Conservation (phyloP, 2,888 invertebrate genomes). For the Cistogaster globosa region DNA sequence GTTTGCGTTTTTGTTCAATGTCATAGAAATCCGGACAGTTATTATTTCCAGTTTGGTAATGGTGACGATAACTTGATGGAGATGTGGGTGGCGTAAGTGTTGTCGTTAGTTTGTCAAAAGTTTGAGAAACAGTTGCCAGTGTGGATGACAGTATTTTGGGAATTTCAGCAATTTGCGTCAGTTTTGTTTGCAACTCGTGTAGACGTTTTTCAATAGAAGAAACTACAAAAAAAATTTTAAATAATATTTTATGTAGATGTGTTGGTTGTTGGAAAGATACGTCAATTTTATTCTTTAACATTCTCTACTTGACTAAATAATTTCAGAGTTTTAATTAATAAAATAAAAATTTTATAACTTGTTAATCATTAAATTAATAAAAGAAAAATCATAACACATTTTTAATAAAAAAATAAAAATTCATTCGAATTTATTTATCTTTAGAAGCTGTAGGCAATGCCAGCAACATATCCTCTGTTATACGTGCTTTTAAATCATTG, state of each 20-base stretch:
- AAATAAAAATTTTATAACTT: slow-evolving; percentile 26
- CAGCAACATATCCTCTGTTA: slow-evolving; percentile 82
- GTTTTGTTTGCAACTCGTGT: slow-evolving; percentile 81
- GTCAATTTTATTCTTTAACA: slow-evolving; percentile 42
- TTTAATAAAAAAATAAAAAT: neutral
- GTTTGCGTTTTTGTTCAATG: slow-evolving; percentile 74
- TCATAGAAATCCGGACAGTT: slow-evolving; percentile 32
- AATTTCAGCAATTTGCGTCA: slow-evolving; percentile 82
- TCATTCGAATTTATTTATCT: slow-evolving; percentile 37
- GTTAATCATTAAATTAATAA: slow-evolving; percentile 45
- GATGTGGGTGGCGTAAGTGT: slow-evolving; percentile 36
- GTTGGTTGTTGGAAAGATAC: slow-evolving; percentile 16
- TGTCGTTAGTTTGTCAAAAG: slow-evolving; percentile 79
- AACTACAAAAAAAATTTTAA: slow-evolving; percentile 67
- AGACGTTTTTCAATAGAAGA: slow-evolving; percentile 80
- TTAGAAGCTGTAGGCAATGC: slow-evolving; percentile 80
- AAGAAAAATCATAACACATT: slow-evolving; percentile 23
- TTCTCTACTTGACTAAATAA: slow-evolving; percentile 45
- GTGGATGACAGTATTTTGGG: slow-evolving; percentile 82
- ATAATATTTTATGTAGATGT: neutral
- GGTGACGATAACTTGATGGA: neutral
- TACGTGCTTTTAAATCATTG: slow-evolving; percentile 81
- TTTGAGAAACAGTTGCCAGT: slow-evolving; percentile 81
- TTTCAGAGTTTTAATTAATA: slow-evolving; percentile 31
- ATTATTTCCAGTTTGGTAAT: slow-evolving; percentile 31